phyloP scores from a whole-genome alignment of 2,797 vertebrate genomes.

The Coilia nasus region DNA sequence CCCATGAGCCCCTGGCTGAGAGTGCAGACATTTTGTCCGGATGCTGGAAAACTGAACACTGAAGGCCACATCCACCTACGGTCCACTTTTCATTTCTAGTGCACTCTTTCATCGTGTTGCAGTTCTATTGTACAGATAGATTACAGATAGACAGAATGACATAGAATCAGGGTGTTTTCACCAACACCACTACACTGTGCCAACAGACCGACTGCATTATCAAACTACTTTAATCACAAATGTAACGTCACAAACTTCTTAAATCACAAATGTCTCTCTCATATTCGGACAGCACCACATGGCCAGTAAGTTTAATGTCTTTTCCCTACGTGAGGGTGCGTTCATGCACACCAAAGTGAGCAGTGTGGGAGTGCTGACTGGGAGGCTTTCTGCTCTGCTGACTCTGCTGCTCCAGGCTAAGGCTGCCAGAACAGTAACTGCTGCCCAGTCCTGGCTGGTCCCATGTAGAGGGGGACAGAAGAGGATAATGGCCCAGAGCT shows the following conservation, averaged over 20 bases:
- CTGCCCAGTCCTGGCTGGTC: not conserved
- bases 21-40: conserved; percentile 11
- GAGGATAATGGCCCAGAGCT: not conserved
- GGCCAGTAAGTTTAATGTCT: not conserved
- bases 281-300: not conserved
- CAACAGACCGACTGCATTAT: not conserved
- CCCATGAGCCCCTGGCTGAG: conserved; percentile 28
- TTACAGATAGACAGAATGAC: not conserved
- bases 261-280: not conserved
- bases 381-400: conserved; percentile 4
- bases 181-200: not conserved
- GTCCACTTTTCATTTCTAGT: not conserved
- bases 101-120: not conserved
- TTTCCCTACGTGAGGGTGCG: not conserved
- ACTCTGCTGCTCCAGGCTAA: not conserved
- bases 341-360: not conserved
- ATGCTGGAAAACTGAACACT: not conserved
- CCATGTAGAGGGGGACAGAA: not conserved
- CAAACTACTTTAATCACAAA: not conserved
- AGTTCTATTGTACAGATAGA: not conserved
- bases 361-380: not conserved
- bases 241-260: not conserved
- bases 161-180: not conserved
- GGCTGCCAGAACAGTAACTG: not conserved
- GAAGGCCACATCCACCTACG: not conserved